Conservation (phyloP, 2,113 vertebrate genomes). For the Terrapene triunguis region DNA sequence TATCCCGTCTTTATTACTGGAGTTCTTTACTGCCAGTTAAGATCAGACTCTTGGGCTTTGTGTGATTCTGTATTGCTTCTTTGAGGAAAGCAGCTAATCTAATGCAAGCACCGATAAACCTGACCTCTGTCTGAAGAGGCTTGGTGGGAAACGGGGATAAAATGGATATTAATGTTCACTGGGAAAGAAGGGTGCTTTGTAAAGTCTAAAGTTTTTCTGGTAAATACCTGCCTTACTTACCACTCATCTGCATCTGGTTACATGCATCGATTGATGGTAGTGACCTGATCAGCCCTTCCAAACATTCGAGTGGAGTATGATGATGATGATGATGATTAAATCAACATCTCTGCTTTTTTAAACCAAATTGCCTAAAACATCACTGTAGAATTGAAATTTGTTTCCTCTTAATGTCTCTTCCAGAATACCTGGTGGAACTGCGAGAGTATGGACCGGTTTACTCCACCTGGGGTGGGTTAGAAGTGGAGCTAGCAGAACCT, state of each 20-base stretch:
- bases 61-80: neutral
- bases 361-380: neutral
- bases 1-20: neutral
- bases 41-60: neutral
- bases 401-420: neutral
- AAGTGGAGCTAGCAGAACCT: slow-evolving; percentile 88
- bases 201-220: neutral
- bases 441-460: slow-evolving; percentile 94
- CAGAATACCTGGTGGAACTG: slow-evolving; percentile 95
- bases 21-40: neutral
- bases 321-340: neutral
- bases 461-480: slow-evolving; percentile 89
- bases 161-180: neutral
- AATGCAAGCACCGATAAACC: neutral
- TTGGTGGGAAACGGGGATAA: neutral
- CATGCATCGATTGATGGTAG: neutral
- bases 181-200: neutral
- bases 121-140: neutral
- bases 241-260: neutral
- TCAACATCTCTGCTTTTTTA: neutral
- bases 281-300: neutral
- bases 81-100: neutral
- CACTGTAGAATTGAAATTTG: neutral
- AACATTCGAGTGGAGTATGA: neutral
- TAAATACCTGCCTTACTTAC: neutral